Conservation (phyloP, 1,140 invertebrate genomes). For the Drosophila erecta region DNA sequence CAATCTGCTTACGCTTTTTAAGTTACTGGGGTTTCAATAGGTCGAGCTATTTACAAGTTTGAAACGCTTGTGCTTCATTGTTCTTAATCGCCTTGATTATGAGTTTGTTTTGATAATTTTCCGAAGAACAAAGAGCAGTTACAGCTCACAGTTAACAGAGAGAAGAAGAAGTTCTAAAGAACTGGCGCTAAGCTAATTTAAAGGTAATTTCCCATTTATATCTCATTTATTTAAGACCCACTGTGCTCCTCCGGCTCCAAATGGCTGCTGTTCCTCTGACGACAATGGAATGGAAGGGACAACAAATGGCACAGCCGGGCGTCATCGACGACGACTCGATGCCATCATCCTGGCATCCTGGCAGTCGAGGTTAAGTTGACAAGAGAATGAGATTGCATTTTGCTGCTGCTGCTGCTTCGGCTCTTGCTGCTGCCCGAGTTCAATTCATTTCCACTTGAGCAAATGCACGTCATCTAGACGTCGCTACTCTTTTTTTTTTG, state of each 20-base stretch:
- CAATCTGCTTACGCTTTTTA: too few relatives aligned
- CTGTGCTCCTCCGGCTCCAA: slow-evolving; percentile 26
- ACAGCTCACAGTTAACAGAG: neutral
- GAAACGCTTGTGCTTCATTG: too few relatives aligned
- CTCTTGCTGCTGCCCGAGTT: slow-evolving; percentile 61
- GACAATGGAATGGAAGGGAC: slow-evolving; percentile 29
- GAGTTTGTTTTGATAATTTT: slow-evolving; percentile 5
- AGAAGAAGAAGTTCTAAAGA: too few relatives aligned
- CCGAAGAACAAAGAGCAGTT: neutral
- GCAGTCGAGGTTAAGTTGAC: slow-evolving; percentile 79
- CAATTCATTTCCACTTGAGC: slow-evolving; percentile 83
- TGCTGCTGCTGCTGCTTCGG: slow-evolving; percentile 30
- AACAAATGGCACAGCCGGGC: slow-evolving; percentile 57
- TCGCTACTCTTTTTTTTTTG: slow-evolving; percentile 10
- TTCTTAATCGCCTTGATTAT: neutral
- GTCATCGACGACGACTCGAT: slow-evolving; percentile 30
- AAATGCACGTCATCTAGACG: slow-evolving; percentile 77
- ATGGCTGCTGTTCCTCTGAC: slow-evolving; percentile 30
- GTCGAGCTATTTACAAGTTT: too few relatives aligned
- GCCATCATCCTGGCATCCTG: slow-evolving; percentile 44
- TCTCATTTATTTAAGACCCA: slow-evolving; percentile 19
- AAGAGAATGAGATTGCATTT: slow-evolving; percentile 82
- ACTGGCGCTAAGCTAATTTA: neutral
- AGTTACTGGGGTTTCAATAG: too few relatives aligned
- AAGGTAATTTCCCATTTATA: slow-evolving; percentile 18